phyloP scores from a whole-genome alignment of 1,140 invertebrate species.

The Battus philenor region DNA sequence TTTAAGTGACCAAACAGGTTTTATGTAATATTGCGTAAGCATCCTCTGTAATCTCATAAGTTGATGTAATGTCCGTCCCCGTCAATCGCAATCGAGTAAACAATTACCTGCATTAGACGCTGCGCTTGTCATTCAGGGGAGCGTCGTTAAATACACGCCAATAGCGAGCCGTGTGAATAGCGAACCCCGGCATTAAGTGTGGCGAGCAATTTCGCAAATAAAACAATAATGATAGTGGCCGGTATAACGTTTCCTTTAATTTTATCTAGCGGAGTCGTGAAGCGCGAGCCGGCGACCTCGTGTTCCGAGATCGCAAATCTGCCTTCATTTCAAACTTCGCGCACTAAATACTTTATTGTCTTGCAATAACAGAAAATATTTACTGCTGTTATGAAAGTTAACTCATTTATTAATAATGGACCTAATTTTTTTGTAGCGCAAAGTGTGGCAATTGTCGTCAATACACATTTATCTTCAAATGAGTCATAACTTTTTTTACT shows the following conservation, averaged over 20 bases:
- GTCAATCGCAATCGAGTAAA: constrained; percentile 34
- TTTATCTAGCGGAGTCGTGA: constrained; percentile 34
- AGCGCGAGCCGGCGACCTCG: constrained; percentile 17
- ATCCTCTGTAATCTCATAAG: background rate
- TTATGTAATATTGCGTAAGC: constrained; percentile 6
- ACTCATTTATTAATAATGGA: too few species aligned
- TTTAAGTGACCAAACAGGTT: too few species aligned
- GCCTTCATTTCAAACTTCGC: constrained; percentile 3
- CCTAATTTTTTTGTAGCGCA: too few species aligned
- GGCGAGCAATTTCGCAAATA: constrained; percentile 57
- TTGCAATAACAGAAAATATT: too few species aligned
- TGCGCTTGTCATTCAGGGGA: constrained; percentile 53
- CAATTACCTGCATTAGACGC: constrained; percentile 49
- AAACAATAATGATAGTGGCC: constrained; percentile 60
- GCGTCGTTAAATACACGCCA: constrained; percentile 48
- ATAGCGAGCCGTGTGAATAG: constrained; percentile 44
- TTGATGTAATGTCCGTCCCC: background rate
- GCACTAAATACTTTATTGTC: constrained; percentile 1
- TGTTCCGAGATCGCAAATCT: constrained; percentile 14
- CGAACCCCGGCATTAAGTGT: constrained; percentile 38
- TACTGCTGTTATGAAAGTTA: too few species aligned
- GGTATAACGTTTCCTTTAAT: constrained; percentile 49
- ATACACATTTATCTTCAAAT: too few species aligned
- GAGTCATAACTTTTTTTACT: too few species aligned
- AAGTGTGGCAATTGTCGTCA: too few species aligned